These are phyloP conservation scores for Grapholita molesta DNA, from an alignment of 1,140 invertebrate genomes.

Conservation along the genomic window DNA sequence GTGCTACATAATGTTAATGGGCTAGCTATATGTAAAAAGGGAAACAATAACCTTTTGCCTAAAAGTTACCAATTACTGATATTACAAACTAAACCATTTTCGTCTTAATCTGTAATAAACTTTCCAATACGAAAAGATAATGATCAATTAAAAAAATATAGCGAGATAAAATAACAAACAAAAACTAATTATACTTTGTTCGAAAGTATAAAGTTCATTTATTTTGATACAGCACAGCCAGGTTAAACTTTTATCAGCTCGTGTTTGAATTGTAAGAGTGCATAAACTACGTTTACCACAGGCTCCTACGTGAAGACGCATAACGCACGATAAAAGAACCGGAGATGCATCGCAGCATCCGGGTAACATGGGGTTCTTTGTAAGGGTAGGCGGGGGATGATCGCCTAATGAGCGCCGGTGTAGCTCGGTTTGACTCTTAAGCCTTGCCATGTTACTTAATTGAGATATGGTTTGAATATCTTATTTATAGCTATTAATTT, in stretches of 20 bases:
- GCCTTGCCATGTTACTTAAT: not conserved
- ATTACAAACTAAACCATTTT: not conserved
- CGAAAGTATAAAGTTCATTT: too few relatives aligned
- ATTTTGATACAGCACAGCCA: too few relatives aligned
- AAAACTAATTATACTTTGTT: too few relatives aligned
- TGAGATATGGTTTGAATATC: not conserved
- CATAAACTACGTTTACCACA: not conserved
- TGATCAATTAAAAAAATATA: too few relatives aligned
- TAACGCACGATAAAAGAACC: not conserved
- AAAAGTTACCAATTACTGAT: not conserved
- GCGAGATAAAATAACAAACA: too few relatives aligned
- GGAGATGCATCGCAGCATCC: not conserved
- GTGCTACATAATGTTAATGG: not conserved
- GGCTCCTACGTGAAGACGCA: not conserved
- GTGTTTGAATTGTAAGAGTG: not conserved
- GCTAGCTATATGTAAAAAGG: not conserved
- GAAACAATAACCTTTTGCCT: not conserved
- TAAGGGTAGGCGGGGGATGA: not conserved
- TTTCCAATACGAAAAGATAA: too few relatives aligned
- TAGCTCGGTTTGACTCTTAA: not conserved
- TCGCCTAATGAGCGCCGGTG: not conserved
- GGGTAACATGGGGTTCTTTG: not conserved
- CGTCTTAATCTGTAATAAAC: too few relatives aligned
- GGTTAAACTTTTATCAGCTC: too few relatives aligned
- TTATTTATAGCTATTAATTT: not conserved